phyloP scores from a whole-genome alignment of 2,888 invertebrate species.

The Entomobrya proxima region DNA sequence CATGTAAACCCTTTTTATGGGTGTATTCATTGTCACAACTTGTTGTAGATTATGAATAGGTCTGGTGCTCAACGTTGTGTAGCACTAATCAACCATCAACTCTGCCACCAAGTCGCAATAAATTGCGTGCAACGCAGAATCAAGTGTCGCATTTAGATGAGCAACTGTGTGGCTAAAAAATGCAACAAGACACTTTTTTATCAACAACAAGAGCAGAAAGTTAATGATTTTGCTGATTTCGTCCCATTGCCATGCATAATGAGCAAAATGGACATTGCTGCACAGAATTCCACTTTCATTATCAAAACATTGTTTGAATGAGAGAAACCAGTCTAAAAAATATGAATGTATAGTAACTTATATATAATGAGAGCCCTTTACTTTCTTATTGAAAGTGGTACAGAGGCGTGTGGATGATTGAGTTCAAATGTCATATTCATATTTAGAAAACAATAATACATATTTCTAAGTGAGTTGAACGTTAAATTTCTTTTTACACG shows the following conservation, averaged over 20 bases:
- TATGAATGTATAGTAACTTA: background rate
- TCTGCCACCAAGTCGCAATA: background rate
- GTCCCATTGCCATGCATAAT: too few relatives aligned
- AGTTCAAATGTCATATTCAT: constrained; percentile 57
- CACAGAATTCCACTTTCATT: background rate
- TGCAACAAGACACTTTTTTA: background rate
- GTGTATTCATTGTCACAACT: background rate
- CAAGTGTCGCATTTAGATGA: background rate
- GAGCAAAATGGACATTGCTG: background rate
- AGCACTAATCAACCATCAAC: too few relatives aligned
- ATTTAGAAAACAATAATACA: background rate
- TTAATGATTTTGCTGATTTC: background rate
- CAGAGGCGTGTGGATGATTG: constrained; percentile 36
- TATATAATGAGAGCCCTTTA: too few relatives aligned
- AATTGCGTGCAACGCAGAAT: background rate
- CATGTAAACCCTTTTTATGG: background rate
- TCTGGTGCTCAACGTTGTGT: too few relatives aligned
- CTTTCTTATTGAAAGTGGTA: constrained; percentile 41
- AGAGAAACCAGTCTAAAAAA: constrained; percentile 9
- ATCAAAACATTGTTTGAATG: background rate
- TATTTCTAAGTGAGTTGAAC: too few relatives aligned
- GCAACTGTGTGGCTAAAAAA: background rate
- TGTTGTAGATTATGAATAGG: background rate
- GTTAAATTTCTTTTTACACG: background rate
- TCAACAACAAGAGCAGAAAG: background rate